phyloP scores from a whole-genome alignment of 2,888 invertebrate species.

The Chrysolina haemoptera region DNA sequence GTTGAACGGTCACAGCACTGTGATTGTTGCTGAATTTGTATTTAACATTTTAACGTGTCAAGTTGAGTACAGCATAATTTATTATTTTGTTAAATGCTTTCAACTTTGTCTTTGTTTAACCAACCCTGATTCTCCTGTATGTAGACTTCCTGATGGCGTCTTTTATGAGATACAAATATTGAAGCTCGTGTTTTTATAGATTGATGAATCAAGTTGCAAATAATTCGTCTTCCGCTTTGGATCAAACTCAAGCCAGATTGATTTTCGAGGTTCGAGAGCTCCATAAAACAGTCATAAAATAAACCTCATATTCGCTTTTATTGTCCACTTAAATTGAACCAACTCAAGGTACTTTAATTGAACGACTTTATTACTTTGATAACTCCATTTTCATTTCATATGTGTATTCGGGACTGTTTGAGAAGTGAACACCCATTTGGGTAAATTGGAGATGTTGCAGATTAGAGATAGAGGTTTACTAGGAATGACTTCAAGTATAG shows the following conservation, averaged over 20 bases:
- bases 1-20: no score
- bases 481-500: no score
- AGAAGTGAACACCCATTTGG: not conserved
- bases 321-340: not conserved
- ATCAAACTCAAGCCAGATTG: not conserved
- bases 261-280: not conserved
- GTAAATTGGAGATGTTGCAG: not conserved
- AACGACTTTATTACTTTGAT: not conserved
- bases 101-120: no score
- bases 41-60: no score
- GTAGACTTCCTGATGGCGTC: no score
- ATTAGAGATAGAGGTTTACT: not conserved
- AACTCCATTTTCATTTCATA: not conserved
- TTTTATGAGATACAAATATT: no score
- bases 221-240: not conserved
- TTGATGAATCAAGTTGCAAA: not conserved
- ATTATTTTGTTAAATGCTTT: no score
- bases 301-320: conserved; percentile 5
- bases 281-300: conserved; percentile 8
- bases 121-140: no score
- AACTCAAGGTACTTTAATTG: not conserved
- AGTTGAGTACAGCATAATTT: no score
- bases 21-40: no score
- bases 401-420: conserved; percentile 7
- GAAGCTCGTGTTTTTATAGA: no score